These are phyloP conservation scores for Pseudorasbora parva DNA, from an alignment of 2,113 vertebrate species.

Conservation along the genomic window DNA sequence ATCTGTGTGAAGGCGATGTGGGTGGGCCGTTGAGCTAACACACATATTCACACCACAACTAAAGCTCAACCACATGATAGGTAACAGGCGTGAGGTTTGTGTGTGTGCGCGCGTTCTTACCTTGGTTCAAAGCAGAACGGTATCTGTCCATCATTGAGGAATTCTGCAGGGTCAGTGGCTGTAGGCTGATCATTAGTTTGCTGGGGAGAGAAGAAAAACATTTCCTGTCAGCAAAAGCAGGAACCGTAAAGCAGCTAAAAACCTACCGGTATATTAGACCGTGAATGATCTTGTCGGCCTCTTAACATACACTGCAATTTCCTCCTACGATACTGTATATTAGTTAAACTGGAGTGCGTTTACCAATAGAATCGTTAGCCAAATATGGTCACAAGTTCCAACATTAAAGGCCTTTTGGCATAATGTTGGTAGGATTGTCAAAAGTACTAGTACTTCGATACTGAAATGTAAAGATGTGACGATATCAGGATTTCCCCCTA, in stretches of 20 bases:
- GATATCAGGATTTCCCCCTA: too few relatives aligned
- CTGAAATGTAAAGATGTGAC: too few relatives aligned
- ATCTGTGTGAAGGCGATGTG: slow-evolving; percentile 67
- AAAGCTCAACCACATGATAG: slow-evolving; percentile 32
- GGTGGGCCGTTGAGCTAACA: slow-evolving; percentile 67
- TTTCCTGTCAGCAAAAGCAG: not conserved
- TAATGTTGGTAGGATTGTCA: too few relatives aligned
- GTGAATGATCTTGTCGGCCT: not conserved
- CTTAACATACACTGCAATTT: not conserved
- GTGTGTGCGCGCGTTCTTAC: slow-evolving; percentile 71
- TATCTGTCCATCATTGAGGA: slow-evolving; percentile 82
- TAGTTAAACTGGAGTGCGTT: too few relatives aligned
- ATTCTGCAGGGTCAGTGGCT: slow-evolving; percentile 75
- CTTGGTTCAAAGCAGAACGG: slow-evolving; percentile 97
- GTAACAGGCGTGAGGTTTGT: slow-evolving; percentile 4
- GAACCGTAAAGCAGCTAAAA: not conserved
- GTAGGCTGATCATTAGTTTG: slow-evolving; percentile 74
- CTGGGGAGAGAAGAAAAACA: slow-evolving; percentile 53
- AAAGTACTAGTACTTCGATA: too few relatives aligned
- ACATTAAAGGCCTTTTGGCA: too few relatives aligned
- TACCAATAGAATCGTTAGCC: not conserved
- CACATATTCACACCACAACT: slow-evolving; percentile 50
- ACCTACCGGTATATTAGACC: not conserved
- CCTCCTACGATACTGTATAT: too few relatives aligned
- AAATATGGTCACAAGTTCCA: too few relatives aligned